phyloP scores from a whole-genome alignment of 2,888 invertebrate species.

The Sarcophaga rosellei region DNA sequence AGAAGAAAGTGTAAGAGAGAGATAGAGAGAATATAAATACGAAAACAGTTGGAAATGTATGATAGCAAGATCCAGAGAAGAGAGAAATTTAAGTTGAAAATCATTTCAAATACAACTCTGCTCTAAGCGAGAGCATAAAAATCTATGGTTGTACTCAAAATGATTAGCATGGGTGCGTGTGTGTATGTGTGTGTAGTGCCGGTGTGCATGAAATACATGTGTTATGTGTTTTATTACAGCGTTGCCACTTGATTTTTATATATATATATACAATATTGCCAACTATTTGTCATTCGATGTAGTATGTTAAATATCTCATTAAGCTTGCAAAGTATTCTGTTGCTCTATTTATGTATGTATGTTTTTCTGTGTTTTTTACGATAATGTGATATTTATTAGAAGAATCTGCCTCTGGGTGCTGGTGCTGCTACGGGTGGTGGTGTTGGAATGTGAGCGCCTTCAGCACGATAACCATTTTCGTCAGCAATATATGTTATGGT shows the following conservation, averaged over 20 bases:
- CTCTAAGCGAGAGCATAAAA: neutral
- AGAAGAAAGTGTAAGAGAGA: neutral
- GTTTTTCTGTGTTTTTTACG: conserved; percentile 12
- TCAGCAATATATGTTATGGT: conserved; percentile 82
- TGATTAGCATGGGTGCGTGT: neutral
- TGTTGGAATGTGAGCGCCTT: conserved; percentile 82
- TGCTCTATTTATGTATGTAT: neutral
- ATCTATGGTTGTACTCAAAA: too few relatives aligned
- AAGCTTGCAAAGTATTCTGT: neutral
- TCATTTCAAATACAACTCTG: neutral
- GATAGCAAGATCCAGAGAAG: conserved; percentile 13
- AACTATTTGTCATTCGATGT: conserved; percentile 31
- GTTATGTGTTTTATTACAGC: conserved; percentile 45
- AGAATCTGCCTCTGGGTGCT: conserved; percentile 75
- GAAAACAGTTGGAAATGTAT: neutral
- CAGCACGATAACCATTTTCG: conserved; percentile 82
- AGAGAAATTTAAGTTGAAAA: neutral
- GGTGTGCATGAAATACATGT: conserved; percentile 36
- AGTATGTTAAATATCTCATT: conserved; percentile 27
- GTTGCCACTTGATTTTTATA: conserved; percentile 51
- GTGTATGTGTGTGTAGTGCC: conserved; percentile 31
- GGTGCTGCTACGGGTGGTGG: conserved; percentile 79
- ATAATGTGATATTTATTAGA: conserved; percentile 72
- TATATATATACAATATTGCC: conserved; percentile 36
- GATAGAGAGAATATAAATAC: neutral